phyloP scores from a whole-genome alignment of 2,113 vertebrate species.

The Peromyscus californicus region DNA sequence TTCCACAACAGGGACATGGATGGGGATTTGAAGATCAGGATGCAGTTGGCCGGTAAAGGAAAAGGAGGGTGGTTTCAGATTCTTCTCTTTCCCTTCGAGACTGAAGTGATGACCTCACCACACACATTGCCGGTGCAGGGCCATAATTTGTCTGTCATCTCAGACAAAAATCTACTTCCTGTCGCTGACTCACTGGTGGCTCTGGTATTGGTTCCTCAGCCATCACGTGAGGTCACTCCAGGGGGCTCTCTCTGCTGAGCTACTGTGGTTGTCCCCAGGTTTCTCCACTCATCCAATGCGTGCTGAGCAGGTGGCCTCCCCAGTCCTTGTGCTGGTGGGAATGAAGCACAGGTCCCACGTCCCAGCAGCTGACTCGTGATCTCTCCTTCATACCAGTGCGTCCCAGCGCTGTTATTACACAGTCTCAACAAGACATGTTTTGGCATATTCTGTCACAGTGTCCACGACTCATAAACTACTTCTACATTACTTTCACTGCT shows the following conservation, averaged over 20 bases:
- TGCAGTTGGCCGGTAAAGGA: background rate
- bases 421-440: background rate
- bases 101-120: slow-evolving; percentile 49
- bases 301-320: background rate
- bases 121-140: background rate
- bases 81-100: background rate
- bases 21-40: background rate
- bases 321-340: background rate
- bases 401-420: background rate
- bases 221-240: background rate
- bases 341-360: background rate
- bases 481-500: background rate
- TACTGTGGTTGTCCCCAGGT: background rate
- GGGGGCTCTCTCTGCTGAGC: background rate
- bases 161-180: slow-evolving; percentile 49
- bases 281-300: background rate
- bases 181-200: slow-evolving; percentile 17
- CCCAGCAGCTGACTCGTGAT: background rate
- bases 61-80: background rate
- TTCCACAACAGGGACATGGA: background rate
- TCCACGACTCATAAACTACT: background rate
- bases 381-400: background rate
- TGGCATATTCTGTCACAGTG: background rate
- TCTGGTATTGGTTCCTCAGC: background rate
- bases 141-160: background rate